These are phyloP conservation scores for Microcaecilia unicolor DNA, from an alignment of 2,797 vertebrate species.

Conservation along the genomic window DNA sequence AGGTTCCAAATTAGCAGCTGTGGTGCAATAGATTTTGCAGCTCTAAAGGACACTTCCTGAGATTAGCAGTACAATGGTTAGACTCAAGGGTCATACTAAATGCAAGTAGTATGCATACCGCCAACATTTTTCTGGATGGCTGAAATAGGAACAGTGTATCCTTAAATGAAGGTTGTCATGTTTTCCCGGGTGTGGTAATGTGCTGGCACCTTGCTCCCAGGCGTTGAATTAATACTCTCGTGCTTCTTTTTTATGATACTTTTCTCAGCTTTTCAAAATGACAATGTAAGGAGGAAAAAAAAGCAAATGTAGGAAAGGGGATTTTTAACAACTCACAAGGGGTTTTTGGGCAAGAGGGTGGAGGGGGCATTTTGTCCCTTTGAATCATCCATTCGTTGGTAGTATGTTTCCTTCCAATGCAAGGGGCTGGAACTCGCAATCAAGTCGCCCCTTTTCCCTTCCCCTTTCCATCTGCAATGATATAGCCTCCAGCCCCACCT, in stretches of 20 bases:
- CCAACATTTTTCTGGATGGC: background rate
- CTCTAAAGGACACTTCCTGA: constrained; percentile 1
- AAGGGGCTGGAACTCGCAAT: too few relatives aligned
- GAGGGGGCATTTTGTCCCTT: too few relatives aligned
- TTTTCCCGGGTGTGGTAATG: background rate
- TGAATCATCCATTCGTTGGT: too few relatives aligned
- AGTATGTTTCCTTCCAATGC: too few relatives aligned
- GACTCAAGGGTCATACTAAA: background rate
- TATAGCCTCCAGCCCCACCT: too few relatives aligned
- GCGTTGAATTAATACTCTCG: background rate
- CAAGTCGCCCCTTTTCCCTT: background rate
- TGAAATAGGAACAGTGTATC: background rate
- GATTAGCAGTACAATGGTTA: background rate
- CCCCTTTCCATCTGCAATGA: background rate
- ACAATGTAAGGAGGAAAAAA: too few relatives aligned
- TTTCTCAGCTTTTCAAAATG: background rate
- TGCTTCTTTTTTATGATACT: constrained; percentile 1
- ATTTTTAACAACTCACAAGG: too few relatives aligned
- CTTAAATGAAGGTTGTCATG: background rate
- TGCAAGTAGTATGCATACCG: background rate
- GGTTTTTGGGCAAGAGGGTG: too few relatives aligned
- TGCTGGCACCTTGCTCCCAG: background rate
- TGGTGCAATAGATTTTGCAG: too few relatives aligned
- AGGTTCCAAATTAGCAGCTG: constrained; percentile 17
- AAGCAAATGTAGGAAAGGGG: too few relatives aligned